Evolutionary conservation across 2,113 vertebrate species (phyloP).

Genomic region (Stegastes partitus): DNA sequence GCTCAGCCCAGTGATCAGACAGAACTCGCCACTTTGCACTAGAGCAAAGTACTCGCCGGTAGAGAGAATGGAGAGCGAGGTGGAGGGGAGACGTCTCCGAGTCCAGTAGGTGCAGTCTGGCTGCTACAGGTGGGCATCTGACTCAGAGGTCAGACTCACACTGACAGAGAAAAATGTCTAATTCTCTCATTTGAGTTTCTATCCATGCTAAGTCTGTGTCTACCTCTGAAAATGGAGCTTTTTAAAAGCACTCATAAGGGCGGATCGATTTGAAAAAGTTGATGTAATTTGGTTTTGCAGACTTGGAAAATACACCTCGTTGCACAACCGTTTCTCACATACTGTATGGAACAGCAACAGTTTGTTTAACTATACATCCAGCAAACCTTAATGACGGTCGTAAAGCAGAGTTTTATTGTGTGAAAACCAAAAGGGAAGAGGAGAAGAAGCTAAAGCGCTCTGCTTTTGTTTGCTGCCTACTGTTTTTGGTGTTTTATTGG

Average conservation of each 20-base stretch:
- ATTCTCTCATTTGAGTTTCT: constrained; percentile 1
- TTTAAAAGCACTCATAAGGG: too few species aligned
- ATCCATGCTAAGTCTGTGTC: background rate
- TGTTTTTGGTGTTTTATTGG: constrained; percentile 1
- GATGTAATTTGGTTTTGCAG: too few species aligned
- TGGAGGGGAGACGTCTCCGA: constrained; percentile 42
- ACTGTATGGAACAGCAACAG: too few species aligned
- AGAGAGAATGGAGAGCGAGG: constrained; percentile 16
- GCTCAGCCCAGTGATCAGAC: constrained; percentile 76
- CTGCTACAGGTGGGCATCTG: constrained; percentile 35
- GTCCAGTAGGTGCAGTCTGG: constrained; percentile 12
- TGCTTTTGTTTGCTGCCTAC: background rate
- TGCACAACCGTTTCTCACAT: too few species aligned
- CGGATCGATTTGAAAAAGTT: too few species aligned
- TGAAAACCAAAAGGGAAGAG: background rate
- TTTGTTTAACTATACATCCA: background rate
- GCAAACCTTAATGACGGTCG: background rate
- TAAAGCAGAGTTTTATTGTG: background rate
- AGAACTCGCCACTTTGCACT: constrained; percentile 60
- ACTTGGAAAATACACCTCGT: too few species aligned
- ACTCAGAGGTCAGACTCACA: background rate
- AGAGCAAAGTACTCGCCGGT: constrained; percentile 49
- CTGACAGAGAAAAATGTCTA: background rate
- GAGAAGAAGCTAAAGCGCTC: background rate
- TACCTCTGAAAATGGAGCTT: too few species aligned